Conservation (phyloP, 2,113 vertebrate species). For the Hippocampus barbouri region DNA sequence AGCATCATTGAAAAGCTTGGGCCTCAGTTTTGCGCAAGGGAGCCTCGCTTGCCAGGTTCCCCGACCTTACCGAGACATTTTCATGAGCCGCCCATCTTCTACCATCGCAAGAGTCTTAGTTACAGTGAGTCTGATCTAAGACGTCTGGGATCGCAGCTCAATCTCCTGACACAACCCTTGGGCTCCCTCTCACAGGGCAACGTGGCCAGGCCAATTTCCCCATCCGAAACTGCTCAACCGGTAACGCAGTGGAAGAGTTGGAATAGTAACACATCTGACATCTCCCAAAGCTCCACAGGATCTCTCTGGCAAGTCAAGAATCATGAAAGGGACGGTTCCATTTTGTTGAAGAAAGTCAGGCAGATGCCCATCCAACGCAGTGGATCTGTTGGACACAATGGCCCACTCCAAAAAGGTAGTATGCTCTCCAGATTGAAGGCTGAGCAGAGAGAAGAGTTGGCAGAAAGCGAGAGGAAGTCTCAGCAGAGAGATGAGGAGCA, state of each 20-base stretch:
- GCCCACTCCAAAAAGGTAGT: conserved; percentile 12
- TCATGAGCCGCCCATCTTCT: conserved; percentile 77
- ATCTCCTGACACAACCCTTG: conserved; percentile 74
- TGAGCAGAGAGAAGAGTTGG: conserved; percentile 29
- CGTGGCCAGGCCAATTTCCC: conserved; percentile 22
- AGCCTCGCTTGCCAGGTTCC: conserved; percentile 54
- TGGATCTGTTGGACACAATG: conserved; percentile 58
- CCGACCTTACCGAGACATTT: conserved; percentile 68
- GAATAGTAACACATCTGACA: conserved; percentile 44
- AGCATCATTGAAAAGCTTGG: conserved; percentile 64
- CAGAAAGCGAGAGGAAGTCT: conserved; percentile 13
- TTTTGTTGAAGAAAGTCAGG: conserved; percentile 55
- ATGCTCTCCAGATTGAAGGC: conserved; percentile 49
- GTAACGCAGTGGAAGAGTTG: background rate
- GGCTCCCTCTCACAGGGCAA: conserved; percentile 63
- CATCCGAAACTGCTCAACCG: background rate
- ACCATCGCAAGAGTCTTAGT: conserved; percentile 82
- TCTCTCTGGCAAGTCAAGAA: conserved; percentile 79
- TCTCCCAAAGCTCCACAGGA: conserved; percentile 55
- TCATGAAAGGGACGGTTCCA: conserved; percentile 46
- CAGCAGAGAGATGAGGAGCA: conserved; percentile 32
- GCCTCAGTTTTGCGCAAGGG: conserved; percentile 60
- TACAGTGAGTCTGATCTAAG: conserved; percentile 90
- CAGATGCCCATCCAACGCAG: conserved; percentile 74
- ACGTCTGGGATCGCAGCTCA: conserved; percentile 72